Base-by-base conservation (phyloP, 2,888 invertebrate genomes). In the Camponotus fellah region DNA sequence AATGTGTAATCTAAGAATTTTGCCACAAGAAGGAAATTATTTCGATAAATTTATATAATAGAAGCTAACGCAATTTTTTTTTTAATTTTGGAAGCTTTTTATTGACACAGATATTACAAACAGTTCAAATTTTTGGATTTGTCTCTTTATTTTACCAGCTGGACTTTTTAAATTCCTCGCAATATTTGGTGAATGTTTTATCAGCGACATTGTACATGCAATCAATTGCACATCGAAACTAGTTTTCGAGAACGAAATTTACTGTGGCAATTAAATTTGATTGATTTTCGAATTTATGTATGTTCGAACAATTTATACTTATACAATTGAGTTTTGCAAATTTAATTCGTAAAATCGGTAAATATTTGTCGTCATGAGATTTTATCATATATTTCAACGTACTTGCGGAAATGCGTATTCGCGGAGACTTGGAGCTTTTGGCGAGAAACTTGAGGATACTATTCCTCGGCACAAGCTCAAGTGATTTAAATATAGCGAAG, bases 401-500 rank as follows among this genome's bases (percentile, higher is more conserved):
- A 32, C n/a, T 68, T 32, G n/a, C 43, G 56, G 9, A 79, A 69
- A 79, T 14, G 68, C 21, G n/a, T 43, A 43, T 34, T 68, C 32
- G 32, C n/a, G 10, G 21, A 34, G 62, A 2, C n/a, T 49, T 6
- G 49, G 17, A 68, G 12, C 26, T 17, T 64, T 37, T 34, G 53
- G 17, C 17, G 65, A 65, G 46, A 43, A 12, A 40, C 58, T 37
- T 53, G 26, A 65, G 26, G 32, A 69, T 56, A 56, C 53, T 56
- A n/a, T 56, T 43, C 43, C 10, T 6, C 26, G 43, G n/a, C 32
- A 26, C 26, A 58, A 56, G 66, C 14, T 12, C 12, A 14, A 58
- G 21, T 58, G 58, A 79, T 77, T 77, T 77, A 77, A 79, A 79
- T 79, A 79, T 68, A 43, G 21, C 34, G 58, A 68, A 43, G 43